phyloP scores from a whole-genome alignment of 92 coral and sea anemone species.

The Zoanthus solanderi region DNA sequence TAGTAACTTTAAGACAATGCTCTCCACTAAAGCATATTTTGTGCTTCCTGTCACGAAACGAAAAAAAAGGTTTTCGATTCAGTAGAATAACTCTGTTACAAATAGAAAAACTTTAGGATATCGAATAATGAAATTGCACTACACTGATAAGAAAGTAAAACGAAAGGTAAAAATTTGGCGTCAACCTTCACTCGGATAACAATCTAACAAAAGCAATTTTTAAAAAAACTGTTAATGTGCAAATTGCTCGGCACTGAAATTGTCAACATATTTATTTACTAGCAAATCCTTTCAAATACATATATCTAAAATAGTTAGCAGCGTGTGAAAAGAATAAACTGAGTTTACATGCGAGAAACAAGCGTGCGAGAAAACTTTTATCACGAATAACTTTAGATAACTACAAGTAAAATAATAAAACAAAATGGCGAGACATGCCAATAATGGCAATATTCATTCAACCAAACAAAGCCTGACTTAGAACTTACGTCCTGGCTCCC shows the following conservation, averaged over 20 bases:
- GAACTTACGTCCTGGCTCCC: constrained; percentile 41
- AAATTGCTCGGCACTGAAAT: background rate
- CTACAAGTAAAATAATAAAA: background rate
- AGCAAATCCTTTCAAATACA: background rate
- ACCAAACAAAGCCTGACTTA: background rate
- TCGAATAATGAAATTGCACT: background rate
- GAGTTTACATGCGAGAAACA: too few relatives aligned
- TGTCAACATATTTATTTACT: background rate
- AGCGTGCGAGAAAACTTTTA: too few relatives aligned
- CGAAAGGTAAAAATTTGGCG: background rate
- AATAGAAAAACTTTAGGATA: background rate
- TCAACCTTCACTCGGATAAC: background rate
- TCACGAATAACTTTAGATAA: background rate
- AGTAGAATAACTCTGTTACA: background rate
- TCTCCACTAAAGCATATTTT: background rate
- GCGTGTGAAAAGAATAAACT: too few relatives aligned
- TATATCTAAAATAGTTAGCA: background rate
- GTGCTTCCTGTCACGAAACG: background rate
- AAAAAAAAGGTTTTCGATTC: background rate
- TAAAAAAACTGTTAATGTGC: background rate
- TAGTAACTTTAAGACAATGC: background rate
- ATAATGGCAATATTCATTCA: background rate
- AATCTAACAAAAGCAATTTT: background rate
- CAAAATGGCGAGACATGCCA: background rate
- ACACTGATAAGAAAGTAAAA: background rate